Evolutionary conservation across 2,113 vertebrate genomes (phyloP).

Genomic region (Passer domesticus): DNA sequence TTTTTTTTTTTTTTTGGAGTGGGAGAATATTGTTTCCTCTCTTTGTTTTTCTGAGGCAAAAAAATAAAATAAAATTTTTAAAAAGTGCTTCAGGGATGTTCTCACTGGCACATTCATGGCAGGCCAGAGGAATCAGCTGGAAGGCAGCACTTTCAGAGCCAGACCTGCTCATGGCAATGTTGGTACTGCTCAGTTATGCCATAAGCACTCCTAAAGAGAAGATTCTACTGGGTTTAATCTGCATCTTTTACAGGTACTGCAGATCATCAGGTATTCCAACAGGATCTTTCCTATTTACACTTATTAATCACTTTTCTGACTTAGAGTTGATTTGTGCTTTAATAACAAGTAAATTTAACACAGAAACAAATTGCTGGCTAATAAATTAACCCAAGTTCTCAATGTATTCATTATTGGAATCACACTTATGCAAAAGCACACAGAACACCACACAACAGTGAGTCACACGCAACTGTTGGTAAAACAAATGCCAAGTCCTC

Average conservation of each 20-base stretch:
- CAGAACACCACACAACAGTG: conserved; percentile 2
- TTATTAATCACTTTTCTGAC: neutral
- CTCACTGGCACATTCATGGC: neutral
- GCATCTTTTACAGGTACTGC: neutral
- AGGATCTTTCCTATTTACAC: neutral
- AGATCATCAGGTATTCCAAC: neutral
- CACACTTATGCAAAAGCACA: neutral
- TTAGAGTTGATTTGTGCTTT: neutral
- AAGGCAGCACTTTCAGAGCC: neutral
- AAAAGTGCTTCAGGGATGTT: neutral
- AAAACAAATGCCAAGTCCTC: conserved; percentile 37
- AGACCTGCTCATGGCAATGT: neutral
- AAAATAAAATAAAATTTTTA: too few relatives aligned
- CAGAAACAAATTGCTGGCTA: neutral
- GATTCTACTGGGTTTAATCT: neutral
- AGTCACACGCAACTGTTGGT: conserved; percentile 32
- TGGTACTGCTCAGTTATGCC: neutral
- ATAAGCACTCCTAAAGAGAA: neutral
- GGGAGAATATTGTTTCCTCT: neutral
- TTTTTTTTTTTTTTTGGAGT: neutral
- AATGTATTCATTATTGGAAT: neutral
- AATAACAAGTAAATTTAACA: neutral
- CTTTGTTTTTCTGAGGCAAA: neutral
- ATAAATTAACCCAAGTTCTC: conserved; percentile 11
- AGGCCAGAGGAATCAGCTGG: neutral